These are phyloP conservation scores for Mastacembelus armatus DNA, from an alignment of 2,797 vertebrate genomes.

Conservation along the genomic window DNA sequence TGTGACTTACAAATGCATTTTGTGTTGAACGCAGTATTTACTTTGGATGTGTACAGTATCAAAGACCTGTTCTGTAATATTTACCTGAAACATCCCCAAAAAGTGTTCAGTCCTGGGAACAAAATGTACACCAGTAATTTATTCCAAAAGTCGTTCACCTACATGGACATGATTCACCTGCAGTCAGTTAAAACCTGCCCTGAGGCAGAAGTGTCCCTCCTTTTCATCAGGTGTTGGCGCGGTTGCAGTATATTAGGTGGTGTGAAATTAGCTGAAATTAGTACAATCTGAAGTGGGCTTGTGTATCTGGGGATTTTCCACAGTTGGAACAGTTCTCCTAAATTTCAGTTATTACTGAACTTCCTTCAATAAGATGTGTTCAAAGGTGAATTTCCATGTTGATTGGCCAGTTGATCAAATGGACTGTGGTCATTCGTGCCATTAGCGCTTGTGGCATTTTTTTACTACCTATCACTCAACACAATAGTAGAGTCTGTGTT, in stretches of 20 bases:
- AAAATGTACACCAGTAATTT: no score
- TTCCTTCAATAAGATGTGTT: not conserved
- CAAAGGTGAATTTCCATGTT: not conserved
- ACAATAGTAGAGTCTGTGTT: not conserved
- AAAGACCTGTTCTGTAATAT: no score
- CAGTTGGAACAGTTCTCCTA: not conserved
- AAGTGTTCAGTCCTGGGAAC: no score
- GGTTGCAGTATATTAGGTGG: not conserved
- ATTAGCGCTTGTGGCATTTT: not conserved
- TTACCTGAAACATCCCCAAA: no score
- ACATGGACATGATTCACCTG: not conserved
- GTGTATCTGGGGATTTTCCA: not conserved
- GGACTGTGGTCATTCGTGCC: not conserved
- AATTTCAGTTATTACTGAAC: not conserved
- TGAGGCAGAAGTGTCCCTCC: not conserved
- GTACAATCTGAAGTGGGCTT: not conserved
- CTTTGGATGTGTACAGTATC: no score
- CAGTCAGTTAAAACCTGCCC: conserved; percentile 20
- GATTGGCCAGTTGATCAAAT: not conserved
- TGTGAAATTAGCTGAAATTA: not conserved
- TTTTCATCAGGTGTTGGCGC: not conserved
- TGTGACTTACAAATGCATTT: no score
- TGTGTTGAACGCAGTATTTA: no score
- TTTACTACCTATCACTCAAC: not conserved
- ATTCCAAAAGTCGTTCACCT: not conserved